Conservation (phyloP, 2,113 vertebrate species). For the Benitochromis conjunctus region DNA sequence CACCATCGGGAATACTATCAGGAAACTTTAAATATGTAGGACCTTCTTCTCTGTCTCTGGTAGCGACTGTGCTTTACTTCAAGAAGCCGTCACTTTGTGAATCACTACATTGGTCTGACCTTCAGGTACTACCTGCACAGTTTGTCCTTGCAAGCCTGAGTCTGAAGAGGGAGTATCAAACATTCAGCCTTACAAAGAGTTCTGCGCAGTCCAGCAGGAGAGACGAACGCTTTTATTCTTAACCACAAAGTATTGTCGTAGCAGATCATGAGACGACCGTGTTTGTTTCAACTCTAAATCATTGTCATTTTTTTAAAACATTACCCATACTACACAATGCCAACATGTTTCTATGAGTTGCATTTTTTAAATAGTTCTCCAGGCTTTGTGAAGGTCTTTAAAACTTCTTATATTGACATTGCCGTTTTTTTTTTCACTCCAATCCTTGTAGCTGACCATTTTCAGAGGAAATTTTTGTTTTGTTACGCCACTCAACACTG, state of each 20-base stretch:
- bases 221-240: neutral
- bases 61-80: slow-evolving; percentile 7
- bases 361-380: neutral
- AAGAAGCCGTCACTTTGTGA: slow-evolving; percentile 3
- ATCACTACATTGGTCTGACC: neutral
- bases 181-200: neutral
- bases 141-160: neutral
- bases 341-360: neutral
- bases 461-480: neutral
- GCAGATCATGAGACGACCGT: neutral
- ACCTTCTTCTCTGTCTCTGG: neutral
- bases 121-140: slow-evolving; percentile 3
- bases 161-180: neutral
- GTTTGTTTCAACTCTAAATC: neutral
- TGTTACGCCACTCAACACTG: neutral
- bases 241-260: neutral
- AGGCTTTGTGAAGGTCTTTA: neutral
- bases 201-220: neutral
- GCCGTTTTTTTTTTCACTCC: neutral
- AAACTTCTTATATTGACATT: neutral
- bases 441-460: neutral
- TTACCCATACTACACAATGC: neutral
- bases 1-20: neutral
- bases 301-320: neutral
- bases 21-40: neutral